Base-by-base conservation (phyloP, 2,888 invertebrate species). In the Pollenia griseotomentosa region DNA sequence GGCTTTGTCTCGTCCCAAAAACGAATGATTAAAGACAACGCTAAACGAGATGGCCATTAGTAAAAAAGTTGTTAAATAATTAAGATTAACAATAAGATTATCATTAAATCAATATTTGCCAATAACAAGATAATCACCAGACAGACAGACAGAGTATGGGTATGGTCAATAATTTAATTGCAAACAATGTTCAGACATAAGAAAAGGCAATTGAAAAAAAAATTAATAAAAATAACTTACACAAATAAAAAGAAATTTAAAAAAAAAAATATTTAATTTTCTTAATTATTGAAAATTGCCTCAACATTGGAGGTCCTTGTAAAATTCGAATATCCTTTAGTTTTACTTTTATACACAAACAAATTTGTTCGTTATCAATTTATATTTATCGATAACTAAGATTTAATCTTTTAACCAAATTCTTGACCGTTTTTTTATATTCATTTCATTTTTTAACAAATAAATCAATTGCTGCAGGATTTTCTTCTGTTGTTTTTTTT, bases 11-110 rank as follows among this genome's bases (percentile, higher is more conserved):
- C 42, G 66, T 68, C 46, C 68, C 57, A 79, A 61, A 77, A 71
- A 78, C 61, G 46, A 55, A 78, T 82, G 84, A 82, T 87, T 81
- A 82, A 78, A 74, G 84, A 78, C 74, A 84, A 82, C 66, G 84
- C 77, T 68, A 74, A 84, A 81, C 78, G 81, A 84, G 78, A 87
- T 87, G 81, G 78, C 84, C 87, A 87, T 87, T 87, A 87, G 87
- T 84, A 82, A 68, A 70, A 87, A 87, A 87, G 87, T 87, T 87
- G 87, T 87, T 87, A 87, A 87, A 84, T 87, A 87, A 87, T 87
- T 87, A 87, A 87, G 87, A 87, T 87, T 84, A 84, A 82, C 84
- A 87, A 78, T 78, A 9, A 77, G 84, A 84, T 87, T 84, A 87
- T 87, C 87, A 82, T 82, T 87, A 82, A 87, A 87, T 87, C 87